Evolutionary conservation across 2,113 vertebrate species (phyloP).

Genomic region (Hoplias malabaricus): DNA sequence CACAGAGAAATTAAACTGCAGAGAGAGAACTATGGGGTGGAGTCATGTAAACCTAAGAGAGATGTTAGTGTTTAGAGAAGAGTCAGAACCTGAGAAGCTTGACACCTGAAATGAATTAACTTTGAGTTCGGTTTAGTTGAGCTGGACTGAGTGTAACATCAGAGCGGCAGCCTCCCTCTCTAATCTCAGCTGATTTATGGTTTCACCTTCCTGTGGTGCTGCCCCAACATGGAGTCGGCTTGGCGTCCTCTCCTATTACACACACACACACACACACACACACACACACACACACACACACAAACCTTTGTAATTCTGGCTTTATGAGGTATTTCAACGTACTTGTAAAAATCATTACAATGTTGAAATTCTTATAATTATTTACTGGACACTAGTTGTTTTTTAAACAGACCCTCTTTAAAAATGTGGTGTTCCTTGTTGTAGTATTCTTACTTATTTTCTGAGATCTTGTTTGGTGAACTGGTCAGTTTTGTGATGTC

Average conservation of each 20-base stretch:
- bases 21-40: too few species aligned
- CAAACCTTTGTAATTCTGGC: not conserved
- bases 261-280: conserved; percentile 47
- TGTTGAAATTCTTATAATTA: too few species aligned
- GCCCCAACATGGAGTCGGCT: conserved; percentile 87
- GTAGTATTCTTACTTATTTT: too few species aligned
- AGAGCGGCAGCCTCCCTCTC: conserved; percentile 81
- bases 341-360: too few species aligned
- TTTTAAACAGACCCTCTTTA: too few species aligned
- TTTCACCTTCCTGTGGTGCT: conserved; percentile 85
- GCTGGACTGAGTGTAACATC: conserved; percentile 66
- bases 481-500: too few species aligned
- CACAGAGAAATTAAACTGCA: too few species aligned
- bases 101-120: conserved; percentile 11
- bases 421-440: too few species aligned
- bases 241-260: conserved; percentile 81
- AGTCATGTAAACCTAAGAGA: not conserved
- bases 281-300: conserved; percentile 16
- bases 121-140: not conserved
- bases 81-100: not conserved
- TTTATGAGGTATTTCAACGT: not conserved
- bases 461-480: too few species aligned
- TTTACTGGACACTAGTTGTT: too few species aligned
- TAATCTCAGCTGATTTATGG: conserved; percentile 93
- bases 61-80: not conserved